phyloP scores from a whole-genome alignment of 1,140 invertebrate genomes.

The Drosophila santomea region DNA sequence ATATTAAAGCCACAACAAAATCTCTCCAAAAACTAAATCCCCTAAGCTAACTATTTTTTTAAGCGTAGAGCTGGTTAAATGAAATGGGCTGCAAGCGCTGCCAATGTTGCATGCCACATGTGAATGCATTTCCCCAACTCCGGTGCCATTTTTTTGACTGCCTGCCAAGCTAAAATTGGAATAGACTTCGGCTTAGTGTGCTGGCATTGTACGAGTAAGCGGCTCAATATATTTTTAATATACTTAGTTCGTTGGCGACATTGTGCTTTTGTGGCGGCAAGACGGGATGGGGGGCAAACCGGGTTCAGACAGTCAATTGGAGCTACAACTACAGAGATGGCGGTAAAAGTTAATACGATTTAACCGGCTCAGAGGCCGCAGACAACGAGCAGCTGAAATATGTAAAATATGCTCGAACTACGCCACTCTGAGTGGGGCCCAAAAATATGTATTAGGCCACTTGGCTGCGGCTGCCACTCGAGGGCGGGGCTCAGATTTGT shows the following conservation, averaged over 20 bases:
- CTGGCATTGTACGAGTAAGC: slow-evolving; percentile 73
- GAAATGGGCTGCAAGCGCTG: slow-evolving; percentile 41
- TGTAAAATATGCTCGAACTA: slow-evolving; percentile 67
- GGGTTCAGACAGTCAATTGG: slow-evolving; percentile 47
- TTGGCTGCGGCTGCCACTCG: slow-evolving; percentile 50
- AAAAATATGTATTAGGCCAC: slow-evolving; percentile 82
- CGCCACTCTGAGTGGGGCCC: slow-evolving; percentile 54
- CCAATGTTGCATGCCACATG: slow-evolving; percentile 65
- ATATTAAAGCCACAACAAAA: no score
- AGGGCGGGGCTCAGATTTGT: slow-evolving; percentile 66
- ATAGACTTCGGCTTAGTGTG: slow-evolving; percentile 48
- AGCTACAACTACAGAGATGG: slow-evolving; percentile 10
- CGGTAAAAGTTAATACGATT: slow-evolving; percentile 82
- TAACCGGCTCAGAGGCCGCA: slow-evolving; percentile 73
- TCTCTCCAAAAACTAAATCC: not conserved
- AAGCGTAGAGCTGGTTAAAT: slow-evolving; percentile 35
- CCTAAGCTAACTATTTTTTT: slow-evolving; percentile 8
- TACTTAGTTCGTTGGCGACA: slow-evolving; percentile 73
- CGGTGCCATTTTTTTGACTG: slow-evolving; percentile 53
- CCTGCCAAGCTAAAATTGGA: slow-evolving; percentile 61
- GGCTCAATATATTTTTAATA: slow-evolving; percentile 83
- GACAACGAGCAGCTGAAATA: slow-evolving; percentile 59
- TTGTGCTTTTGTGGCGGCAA: not conserved
- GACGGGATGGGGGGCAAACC: not conserved
- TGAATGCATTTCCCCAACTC: slow-evolving; percentile 53